These are phyloP conservation scores for Drosophila watanabei DNA, from an alignment of 1,140 invertebrate species.

Conservation along the genomic window DNA sequence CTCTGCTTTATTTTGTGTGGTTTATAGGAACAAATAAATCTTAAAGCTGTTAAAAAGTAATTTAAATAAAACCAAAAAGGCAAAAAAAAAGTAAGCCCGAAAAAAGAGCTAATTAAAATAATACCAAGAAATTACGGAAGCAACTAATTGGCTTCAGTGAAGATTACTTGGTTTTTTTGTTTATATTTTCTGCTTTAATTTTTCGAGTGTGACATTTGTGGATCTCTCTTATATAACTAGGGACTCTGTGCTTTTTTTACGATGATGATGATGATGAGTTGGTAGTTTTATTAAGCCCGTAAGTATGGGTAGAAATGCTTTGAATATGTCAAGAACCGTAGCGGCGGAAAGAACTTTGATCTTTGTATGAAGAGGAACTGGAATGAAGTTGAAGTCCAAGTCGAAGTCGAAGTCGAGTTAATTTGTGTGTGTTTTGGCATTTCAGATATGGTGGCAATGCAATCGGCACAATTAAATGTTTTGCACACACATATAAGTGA, in stretches of 20 bases:
- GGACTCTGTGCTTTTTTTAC: constrained; percentile 17
- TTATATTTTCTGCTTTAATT: constrained; percentile 41
- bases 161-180: constrained; percentile 23
- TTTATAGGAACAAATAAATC: constrained; percentile 59
- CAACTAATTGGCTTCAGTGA: constrained; percentile 69
- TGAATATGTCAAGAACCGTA: constrained; percentile 77
- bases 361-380: constrained; percentile 20
- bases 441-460: constrained; percentile 74
- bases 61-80: constrained; percentile 48
- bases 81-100: constrained; percentile 12
- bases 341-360: constrained; percentile 67
- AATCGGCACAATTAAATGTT: constrained; percentile 84
- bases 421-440: constrained; percentile 64
- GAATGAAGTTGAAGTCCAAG: constrained; percentile 1
- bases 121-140: constrained; percentile 83
- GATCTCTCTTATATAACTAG: constrained; percentile 63
- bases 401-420: constrained; percentile 35
- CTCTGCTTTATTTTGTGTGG: constrained; percentile 28
- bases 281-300: constrained; percentile 63
- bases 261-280: constrained; percentile 50
- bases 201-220: constrained; percentile 72
- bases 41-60: constrained; percentile 62
- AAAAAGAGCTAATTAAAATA: constrained; percentile 77
- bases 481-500: constrained; percentile 46
- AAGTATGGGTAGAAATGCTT: constrained; percentile 53